A percentile compares a stretch with the other conserved stretches of the same genome.
Evolutionary conservation across 2,888 invertebrate genomes (phyloP).

Genomic region (Erebia aethiops): DNA sequence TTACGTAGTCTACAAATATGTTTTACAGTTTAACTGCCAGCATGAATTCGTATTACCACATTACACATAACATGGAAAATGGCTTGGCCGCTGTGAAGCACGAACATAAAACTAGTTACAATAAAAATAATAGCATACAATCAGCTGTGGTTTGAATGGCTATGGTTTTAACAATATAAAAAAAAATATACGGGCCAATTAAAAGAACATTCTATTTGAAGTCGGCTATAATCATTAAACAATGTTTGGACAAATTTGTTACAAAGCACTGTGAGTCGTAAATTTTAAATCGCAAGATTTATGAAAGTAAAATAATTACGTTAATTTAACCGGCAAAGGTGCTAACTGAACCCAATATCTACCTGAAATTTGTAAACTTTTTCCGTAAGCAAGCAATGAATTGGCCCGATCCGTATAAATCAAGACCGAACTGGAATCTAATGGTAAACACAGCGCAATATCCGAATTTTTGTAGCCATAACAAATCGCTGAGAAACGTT

Average conservation of each 20-base stretch:
- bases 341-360: too few species aligned
- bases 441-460: slow-evolving; percentile 41
- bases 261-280: too few species aligned
- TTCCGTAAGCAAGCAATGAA: slow-evolving; percentile 29
- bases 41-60: slow-evolving; percentile 2
- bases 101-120: not conserved
- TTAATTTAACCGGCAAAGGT: too few species aligned
- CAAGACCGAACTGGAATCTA: slow-evolving; percentile 36
- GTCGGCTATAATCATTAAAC: too few species aligned
- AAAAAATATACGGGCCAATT: too few species aligned
- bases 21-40: slow-evolving; percentile 1
- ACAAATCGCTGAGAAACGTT: slow-evolving; percentile 54
- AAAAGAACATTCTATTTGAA: too few species aligned
- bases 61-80: slow-evolving; percentile 6
- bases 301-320: too few species aligned
- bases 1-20: slow-evolving; percentile 10
- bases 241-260: too few species aligned
- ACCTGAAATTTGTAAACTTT: slow-evolving; percentile 16
- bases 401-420: slow-evolving; percentile 29
- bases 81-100: not conserved
- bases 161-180: not conserved
- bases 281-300: too few species aligned
- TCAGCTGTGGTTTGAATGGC: not conserved
- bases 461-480: slow-evolving; percentile 46
- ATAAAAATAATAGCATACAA: slow-evolving; percentile 2